Evolutionary conservation across 2,113 vertebrate species (phyloP).

Genomic region (Rhinolophus ferrumequinum): DNA sequence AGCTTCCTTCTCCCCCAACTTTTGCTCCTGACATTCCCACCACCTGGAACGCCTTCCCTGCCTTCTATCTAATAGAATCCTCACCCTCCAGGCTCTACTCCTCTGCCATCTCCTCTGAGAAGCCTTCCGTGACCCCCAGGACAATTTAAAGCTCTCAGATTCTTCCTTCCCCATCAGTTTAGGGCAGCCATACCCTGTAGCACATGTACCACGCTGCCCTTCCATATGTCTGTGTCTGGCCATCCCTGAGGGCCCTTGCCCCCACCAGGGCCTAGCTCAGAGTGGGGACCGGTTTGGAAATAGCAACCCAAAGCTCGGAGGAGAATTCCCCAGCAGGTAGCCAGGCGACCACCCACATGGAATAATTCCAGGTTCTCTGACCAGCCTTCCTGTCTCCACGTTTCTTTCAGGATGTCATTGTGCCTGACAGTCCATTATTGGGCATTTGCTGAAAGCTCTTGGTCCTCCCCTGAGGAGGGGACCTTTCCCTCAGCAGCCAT

Average conservation of each 20-base stretch:
- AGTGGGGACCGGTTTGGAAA: not conserved
- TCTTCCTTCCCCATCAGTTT: not conserved
- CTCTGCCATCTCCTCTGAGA: not conserved
- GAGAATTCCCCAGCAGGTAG: not conserved
- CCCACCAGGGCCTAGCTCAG: not conserved
- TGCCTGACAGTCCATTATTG: not conserved
- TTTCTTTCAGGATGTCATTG: not conserved
- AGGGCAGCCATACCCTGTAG: not conserved
- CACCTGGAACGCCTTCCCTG: not conserved
- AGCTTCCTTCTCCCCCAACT: not conserved
- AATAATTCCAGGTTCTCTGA: not conserved
- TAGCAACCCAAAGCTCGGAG: not conserved
- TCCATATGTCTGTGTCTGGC: not conserved
- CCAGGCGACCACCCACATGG: not conserved
- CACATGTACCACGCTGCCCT: rapidly evolving
- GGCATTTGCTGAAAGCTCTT: not conserved
- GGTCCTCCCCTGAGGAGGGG: not conserved
- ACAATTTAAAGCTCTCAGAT: not conserved
- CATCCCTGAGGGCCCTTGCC: not conserved
- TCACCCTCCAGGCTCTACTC: not conserved
- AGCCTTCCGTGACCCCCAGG: not conserved
- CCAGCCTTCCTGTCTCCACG: not conserved
- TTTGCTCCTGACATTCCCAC: not conserved
- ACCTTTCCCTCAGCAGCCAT: not conserved
- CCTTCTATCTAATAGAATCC: not conserved